phyloP scores from a whole-genome alignment of 2,113 vertebrate species.

The Montifringilla adamsi region DNA sequence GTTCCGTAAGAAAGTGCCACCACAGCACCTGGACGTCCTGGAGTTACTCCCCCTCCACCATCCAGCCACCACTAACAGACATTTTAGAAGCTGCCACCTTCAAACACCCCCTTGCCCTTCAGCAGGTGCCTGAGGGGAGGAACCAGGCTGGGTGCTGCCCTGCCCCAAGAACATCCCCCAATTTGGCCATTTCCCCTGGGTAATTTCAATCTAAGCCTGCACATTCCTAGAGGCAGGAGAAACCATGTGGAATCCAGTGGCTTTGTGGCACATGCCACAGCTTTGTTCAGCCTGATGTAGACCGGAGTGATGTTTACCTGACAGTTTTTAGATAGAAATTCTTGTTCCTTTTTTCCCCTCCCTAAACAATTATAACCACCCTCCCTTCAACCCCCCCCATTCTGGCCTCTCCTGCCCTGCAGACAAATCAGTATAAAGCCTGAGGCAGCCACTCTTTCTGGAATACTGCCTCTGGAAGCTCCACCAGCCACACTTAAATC shows the following conservation, averaged over 20 bases:
- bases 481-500: not conserved
- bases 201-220: not conserved
- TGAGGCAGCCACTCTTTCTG: not conserved
- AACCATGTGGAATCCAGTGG: not conserved
- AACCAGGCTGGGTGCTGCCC: not conserved
- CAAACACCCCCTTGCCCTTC: rapidly evolving
- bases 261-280: not conserved
- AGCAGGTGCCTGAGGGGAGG: not conserved
- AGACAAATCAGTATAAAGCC: not conserved
- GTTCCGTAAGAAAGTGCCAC: rapidly evolving
- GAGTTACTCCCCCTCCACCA: not conserved
- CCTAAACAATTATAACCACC: not conserved
- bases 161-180: rapidly evolving
- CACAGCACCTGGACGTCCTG: not conserved
- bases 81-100: not conserved
- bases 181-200: rapidly evolving
- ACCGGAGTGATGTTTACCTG: not conserved
- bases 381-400: not conserved
- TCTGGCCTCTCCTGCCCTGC: not conserved
- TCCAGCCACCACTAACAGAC: not conserved
- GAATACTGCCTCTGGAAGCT: not conserved
- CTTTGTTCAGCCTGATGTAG: not conserved
- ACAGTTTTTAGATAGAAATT: not conserved
- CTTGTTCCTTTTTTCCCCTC: not conserved
- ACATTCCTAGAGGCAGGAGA: not conserved